Conservation (phyloP, 2,888 invertebrate species). For the Nephrotoma guestfalica region DNA sequence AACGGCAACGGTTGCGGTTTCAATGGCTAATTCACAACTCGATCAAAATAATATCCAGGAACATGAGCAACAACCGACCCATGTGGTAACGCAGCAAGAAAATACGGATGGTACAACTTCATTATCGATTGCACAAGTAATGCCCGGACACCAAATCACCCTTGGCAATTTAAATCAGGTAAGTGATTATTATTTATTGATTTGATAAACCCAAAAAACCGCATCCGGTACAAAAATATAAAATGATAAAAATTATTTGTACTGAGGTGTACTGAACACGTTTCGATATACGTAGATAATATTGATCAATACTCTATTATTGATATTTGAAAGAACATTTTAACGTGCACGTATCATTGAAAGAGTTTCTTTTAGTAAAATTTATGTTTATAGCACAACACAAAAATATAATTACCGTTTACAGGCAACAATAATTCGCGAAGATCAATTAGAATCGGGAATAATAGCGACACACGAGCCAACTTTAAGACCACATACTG, state of each 20-base stretch:
- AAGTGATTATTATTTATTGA: slow-evolving; percentile 23
- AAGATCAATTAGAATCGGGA: slow-evolving; percentile 28
- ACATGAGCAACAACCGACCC: slow-evolving; percentile 12
- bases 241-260: not conserved
- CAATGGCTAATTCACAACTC: slow-evolving; percentile 11
- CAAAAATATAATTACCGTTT: slow-evolving; percentile 5
- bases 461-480: slow-evolving; percentile 16
- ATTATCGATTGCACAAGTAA: slow-evolving; percentile 30
- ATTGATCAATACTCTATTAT: not conserved
- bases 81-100: slow-evolving; percentile 30
- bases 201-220: slow-evolving; percentile 18
- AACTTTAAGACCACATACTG: slow-evolving; percentile 14
- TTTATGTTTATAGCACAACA: no score
- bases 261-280: not conserved
- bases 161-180: slow-evolving; percentile 34
- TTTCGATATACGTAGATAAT: not conserved
- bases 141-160: slow-evolving; percentile 31
- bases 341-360: not conserved
- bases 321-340: not conserved
- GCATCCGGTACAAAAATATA: not conserved
- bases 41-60: not conserved
- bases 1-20: slow-evolving; percentile 21
- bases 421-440: slow-evolving; percentile 33
- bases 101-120: slow-evolving; percentile 32
- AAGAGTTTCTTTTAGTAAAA: no score